A percentile compares a stretch with the other conserved stretches of the same genome.
Evolutionary conservation across 2,113 vertebrate species (phyloP).

Genomic region (Aldabrachelys gigantea): DNA sequence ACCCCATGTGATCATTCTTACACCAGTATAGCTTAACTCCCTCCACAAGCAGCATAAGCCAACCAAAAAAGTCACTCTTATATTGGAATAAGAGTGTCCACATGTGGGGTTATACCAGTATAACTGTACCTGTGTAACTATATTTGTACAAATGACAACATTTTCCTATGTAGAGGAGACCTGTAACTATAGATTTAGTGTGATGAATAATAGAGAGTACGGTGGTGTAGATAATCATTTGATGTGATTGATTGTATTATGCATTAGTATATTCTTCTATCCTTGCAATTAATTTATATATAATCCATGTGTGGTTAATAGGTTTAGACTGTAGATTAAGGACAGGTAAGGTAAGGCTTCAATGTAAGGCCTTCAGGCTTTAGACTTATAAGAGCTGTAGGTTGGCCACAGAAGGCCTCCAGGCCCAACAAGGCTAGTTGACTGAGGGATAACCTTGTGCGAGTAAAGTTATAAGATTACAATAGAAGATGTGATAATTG

Average conservation of each 20-base stretch:
- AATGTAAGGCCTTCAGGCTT: not conserved
- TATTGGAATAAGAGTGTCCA: slow-evolving; percentile 44
- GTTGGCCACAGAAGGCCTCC: not conserved
- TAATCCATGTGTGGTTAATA: not conserved
- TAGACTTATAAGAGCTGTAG: not conserved
- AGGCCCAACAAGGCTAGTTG: not conserved
- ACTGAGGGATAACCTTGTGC: not conserved
- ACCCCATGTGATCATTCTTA: slow-evolving; percentile 18
- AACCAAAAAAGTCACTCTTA: slow-evolving; percentile 36
- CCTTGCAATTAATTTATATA: not conserved
- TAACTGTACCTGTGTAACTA: not conserved
- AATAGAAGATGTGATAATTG: not conserved
- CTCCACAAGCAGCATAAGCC: slow-evolving; percentile 42
- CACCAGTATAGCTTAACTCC: slow-evolving; percentile 40
- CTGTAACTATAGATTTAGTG: not conserved
- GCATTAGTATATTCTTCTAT: not conserved
- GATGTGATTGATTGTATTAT: not conserved
- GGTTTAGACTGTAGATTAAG: not conserved
- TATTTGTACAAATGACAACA: not conserved
- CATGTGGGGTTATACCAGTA: not conserved
- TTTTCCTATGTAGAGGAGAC: not conserved
- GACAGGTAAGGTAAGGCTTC: not conserved
- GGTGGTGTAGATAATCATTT: not conserved
- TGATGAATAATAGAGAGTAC: not conserved
- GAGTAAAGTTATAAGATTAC: not conserved